Evolutionary conservation across 1,140 invertebrate genomes (phyloP).

Genomic region (Contarinia nasturtii): DNA sequence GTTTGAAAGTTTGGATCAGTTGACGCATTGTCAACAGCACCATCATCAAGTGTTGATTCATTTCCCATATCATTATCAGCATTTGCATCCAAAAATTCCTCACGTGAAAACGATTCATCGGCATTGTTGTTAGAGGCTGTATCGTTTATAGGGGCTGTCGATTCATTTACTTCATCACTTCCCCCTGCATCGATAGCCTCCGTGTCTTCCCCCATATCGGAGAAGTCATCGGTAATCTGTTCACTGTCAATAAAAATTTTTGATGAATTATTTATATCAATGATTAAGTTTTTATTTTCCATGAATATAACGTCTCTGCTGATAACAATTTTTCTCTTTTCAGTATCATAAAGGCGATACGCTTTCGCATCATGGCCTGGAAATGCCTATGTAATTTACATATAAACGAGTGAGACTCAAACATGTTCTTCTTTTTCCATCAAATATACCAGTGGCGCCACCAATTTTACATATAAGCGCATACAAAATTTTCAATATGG

Average conservation of each 20-base stretch:
- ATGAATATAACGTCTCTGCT: not conserved
- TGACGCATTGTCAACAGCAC: no score
- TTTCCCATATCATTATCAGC: not conserved
- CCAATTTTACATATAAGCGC: no score
- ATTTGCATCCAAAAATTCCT: not conserved
- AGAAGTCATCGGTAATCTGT: not conserved
- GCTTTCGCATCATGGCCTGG: no score
- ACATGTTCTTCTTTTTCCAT: no score
- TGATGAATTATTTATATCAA: not conserved
- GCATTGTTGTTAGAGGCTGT: not conserved
- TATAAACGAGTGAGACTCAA: no score
- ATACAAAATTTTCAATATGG: no score
- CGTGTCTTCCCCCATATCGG: not conserved
- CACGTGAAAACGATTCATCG: not conserved
- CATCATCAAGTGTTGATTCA: no score
- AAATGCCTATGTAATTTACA: no score
- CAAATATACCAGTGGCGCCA: no score
- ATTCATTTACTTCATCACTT: not conserved
- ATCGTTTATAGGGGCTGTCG: no score
- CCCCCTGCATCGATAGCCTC: not conserved
- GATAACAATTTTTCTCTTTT: not conserved
- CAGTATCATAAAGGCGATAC: constrained; percentile 1
- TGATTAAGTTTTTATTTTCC: not conserved
- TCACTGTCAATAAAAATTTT: not conserved
- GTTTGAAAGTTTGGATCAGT: not conserved